phyloP scores from a whole-genome alignment of 2,888 invertebrate species.

The Drymonia ruficornis region DNA sequence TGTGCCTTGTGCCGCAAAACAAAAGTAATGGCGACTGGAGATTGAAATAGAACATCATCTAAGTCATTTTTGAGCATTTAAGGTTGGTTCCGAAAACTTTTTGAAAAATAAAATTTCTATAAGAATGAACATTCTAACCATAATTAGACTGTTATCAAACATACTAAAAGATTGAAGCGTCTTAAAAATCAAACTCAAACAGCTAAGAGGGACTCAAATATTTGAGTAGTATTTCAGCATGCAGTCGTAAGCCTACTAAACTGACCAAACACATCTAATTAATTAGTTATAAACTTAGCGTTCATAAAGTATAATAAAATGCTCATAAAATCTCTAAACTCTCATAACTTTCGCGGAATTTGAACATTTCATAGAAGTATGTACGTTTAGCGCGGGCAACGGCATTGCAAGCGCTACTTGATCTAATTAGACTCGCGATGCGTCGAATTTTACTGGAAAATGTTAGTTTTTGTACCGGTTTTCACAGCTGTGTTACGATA shows the following conservation, averaged over 20 bases:
- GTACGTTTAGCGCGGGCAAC: constrained; percentile 5
- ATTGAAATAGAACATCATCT: neutral
- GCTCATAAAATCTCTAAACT: constrained; percentile 1
- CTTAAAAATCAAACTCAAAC: too few species aligned
- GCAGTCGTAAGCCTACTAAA: too few species aligned
- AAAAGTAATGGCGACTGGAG: neutral
- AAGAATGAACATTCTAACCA: too few species aligned
- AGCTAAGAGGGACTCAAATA: too few species aligned
- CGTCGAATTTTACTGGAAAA: constrained; percentile 17
- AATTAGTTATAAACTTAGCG: too few species aligned
- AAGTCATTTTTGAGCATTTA: too few species aligned
- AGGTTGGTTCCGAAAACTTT: too few species aligned
- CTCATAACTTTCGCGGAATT: constrained; percentile 13
- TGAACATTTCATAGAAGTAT: constrained; percentile 10
- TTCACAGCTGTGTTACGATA: neutral
- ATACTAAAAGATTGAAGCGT: too few species aligned
- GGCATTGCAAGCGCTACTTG: constrained; percentile 23
- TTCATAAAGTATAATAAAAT: constrained; percentile 1
- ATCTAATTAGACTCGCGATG: constrained; percentile 26
- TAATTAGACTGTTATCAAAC: too few species aligned
- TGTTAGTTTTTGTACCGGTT: neutral
- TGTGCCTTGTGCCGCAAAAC: constrained; percentile 12
- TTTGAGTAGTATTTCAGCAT: too few species aligned
- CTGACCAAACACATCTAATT: too few species aligned
- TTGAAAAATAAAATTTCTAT: too few species aligned